Conservation (phyloP, 2,888 invertebrate species). For the Pherbina coryleti region DNA sequence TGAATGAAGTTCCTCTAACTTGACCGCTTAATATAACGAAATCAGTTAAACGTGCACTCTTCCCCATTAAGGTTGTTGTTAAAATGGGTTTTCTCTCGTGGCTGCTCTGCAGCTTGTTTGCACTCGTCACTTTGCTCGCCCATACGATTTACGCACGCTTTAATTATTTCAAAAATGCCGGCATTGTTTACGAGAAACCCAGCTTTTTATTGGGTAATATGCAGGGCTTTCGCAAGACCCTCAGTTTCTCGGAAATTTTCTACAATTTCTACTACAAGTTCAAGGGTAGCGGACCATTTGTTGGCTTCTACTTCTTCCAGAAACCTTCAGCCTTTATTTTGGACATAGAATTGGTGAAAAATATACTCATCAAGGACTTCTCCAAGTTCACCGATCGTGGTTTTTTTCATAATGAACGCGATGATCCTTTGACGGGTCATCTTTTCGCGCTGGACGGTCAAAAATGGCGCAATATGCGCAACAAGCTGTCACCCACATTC, state of each 20-base stretch:
- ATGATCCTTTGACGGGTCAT: conserved; percentile 60
- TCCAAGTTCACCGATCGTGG: conserved; percentile 62
- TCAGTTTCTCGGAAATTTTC: conserved; percentile 49
- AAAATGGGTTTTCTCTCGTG: neutral
- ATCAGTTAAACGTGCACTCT: neutral
- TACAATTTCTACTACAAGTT: conserved; percentile 36
- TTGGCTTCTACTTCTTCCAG: conserved; percentile 59
- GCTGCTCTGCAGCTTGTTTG: neutral
- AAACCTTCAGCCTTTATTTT: conserved; percentile 52
- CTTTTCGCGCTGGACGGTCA: conserved; percentile 59
- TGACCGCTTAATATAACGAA: neutral
- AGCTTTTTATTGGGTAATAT: conserved; percentile 21
- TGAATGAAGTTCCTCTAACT: too few species aligned
- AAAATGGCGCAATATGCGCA: conserved; percentile 67
- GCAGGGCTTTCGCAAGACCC: conserved; percentile 35
- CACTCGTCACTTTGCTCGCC: neutral
- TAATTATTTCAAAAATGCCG: conserved; percentile 21
- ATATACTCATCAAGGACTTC: conserved; percentile 55
- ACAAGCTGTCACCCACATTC: conserved; percentile 68
- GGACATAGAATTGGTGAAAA: conserved; percentile 53
- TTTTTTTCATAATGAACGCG: conserved; percentile 55
- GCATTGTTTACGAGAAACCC: conserved; percentile 20
- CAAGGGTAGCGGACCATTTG: conserved; percentile 50
- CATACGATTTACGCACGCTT: neutral
- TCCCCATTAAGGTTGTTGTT: neutral